These are phyloP conservation scores for Ficedula albicollis DNA, from an alignment of 2,797 vertebrate genomes.

Conservation along the genomic window DNA sequence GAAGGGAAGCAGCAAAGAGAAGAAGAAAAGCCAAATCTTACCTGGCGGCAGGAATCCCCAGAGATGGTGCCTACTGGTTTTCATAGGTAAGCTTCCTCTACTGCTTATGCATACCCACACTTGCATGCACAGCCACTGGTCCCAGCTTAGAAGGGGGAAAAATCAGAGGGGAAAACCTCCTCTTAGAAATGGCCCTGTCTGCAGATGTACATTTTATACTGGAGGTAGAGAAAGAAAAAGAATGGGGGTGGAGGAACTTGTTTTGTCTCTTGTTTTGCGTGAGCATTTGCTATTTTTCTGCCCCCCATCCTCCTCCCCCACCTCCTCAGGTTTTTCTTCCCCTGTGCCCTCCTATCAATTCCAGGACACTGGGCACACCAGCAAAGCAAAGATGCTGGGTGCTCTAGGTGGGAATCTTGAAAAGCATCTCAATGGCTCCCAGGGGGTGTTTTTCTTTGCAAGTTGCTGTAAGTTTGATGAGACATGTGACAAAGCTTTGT, in stretches of 20 bases:
- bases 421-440: conserved; percentile 38
- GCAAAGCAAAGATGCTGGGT: not conserved
- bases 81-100: not conserved
- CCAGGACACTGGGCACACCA: conserved; percentile 20
- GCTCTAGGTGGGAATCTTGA: not conserved
- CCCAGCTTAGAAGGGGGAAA: not conserved
- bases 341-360: conserved; percentile 60
- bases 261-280: conserved; percentile 20
- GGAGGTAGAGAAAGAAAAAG: not conserved
- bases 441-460: conserved; percentile 67
- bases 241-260: not conserved
- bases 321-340: conserved; percentile 21
- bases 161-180: not conserved
- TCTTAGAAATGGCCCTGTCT: not conserved
- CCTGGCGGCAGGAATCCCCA: conserved; percentile 59
- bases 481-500: conserved; percentile 76
- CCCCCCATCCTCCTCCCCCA: not conserved
- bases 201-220: not conserved
- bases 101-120: not conserved
- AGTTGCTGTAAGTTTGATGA: conserved; percentile 64
- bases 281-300: conserved; percentile 2
- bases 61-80: not conserved
- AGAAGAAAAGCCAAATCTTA: conserved; percentile 64
- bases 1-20: not conserved
- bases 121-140: not conserved